A percentile compares a stretch with the other conserved stretches of the same genome.
phyloP scores from a whole-genome alignment of 2,888 invertebrate species.

The Sisyra nigra region DNA sequence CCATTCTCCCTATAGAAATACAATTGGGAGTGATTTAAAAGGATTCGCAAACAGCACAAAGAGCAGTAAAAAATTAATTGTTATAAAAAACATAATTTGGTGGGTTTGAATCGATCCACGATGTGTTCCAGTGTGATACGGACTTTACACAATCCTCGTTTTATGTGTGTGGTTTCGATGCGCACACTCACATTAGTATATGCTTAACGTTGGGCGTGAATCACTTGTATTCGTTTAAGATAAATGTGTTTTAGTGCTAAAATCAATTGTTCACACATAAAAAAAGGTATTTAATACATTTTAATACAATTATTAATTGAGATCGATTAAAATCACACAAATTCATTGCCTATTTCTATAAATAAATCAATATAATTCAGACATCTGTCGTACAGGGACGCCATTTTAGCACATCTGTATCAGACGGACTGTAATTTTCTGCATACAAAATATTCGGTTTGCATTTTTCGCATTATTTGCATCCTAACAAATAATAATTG shows the following conservation, averaged over 20 bases:
- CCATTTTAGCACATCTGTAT: constrained; percentile 3
- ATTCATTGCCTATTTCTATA: neutral
- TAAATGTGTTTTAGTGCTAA: constrained; percentile 8
- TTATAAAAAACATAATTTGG: neutral
- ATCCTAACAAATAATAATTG: no score
- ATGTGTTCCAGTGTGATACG: constrained; percentile 1
- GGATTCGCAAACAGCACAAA: no score
- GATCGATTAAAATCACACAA: no score
- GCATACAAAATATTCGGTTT: no score
- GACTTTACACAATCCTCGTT: neutral
- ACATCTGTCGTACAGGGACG: constrained; percentile 7
- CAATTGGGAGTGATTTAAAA: no score
- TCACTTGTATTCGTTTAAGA: constrained; percentile 7
- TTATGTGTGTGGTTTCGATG: neutral
- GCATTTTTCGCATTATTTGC: no score
- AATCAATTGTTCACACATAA: constrained; percentile 1
- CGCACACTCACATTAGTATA: constrained; percentile 6
- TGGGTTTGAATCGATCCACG: neutral
- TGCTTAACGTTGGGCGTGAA: constrained; percentile 7
- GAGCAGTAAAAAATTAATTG: neutral
- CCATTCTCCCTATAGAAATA: no score
- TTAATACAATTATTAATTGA: no score
- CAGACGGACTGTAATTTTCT: no score
- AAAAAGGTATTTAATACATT: constrained; percentile 7
- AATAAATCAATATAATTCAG: neutral